Percentiles rank a stretch among this genome's conserved stretches.
Conservation (phyloP, 2,113 vertebrate genomes). For the Globicephala melas region DNA sequence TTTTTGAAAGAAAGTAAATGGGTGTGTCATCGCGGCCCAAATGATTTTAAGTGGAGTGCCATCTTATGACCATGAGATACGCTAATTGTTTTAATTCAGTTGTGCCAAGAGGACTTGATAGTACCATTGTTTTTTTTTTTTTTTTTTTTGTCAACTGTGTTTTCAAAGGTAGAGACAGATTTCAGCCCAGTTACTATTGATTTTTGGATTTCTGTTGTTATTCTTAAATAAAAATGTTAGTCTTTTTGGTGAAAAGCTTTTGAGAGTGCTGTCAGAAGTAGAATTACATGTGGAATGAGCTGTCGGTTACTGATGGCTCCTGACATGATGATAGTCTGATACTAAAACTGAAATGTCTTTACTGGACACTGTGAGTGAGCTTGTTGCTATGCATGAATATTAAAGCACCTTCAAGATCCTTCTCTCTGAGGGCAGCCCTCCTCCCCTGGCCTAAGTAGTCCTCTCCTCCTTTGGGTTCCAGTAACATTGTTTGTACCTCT, state of each 20-base stretch:
- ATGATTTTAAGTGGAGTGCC: neutral
- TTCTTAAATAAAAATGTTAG: neutral
- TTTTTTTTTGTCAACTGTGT: neutral
- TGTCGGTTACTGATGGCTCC: neutral
- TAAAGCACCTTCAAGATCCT: neutral
- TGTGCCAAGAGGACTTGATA: neutral
- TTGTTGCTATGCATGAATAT: neutral
- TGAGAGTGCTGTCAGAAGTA: neutral
- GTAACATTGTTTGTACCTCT: neutral
- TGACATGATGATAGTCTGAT: neutral
- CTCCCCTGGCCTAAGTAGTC: neutral
- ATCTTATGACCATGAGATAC: neutral
- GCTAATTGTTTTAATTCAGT: neutral
- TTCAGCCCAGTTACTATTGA: neutral
- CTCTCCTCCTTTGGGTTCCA: neutral
- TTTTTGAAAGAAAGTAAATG: neutral
- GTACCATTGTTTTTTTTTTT: neutral
- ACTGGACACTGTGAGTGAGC: fast-evolving
- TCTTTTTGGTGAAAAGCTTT: constrained; percentile 15
- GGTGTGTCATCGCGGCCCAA: neutral
- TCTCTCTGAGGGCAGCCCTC: neutral
- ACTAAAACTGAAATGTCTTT: neutral
- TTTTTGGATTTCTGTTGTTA: neutral
- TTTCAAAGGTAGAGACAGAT: neutral
- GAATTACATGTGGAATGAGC: neutral